These are phyloP conservation scores for Suncus etruscus DNA, from an alignment of 2,113 vertebrate genomes.

Conservation along the genomic window DNA sequence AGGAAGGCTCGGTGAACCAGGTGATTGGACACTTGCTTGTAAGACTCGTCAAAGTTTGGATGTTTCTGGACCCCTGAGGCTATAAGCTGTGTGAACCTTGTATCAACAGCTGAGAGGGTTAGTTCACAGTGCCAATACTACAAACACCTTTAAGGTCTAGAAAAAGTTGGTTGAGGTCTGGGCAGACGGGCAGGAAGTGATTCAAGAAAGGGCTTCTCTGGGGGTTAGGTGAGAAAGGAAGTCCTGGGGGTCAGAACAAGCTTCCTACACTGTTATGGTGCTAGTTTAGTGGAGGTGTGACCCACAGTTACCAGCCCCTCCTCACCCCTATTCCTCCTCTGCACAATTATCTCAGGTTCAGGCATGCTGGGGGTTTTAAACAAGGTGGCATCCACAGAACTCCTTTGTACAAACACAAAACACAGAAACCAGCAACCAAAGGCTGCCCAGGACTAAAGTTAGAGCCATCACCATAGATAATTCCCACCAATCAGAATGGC, in stretches of 20 bases:
- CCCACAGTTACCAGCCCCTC: fast-evolving
- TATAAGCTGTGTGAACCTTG: neutral
- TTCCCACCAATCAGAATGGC: neutral
- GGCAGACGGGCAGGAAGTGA: neutral
- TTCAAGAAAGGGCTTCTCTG: fast-evolving
- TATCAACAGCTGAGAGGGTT: neutral
- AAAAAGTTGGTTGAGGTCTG: no score
- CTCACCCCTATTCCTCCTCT: neutral
- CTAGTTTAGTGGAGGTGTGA: neutral
- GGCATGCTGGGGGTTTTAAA: neutral
- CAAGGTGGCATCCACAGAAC: neutral
- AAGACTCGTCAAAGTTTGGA: neutral
- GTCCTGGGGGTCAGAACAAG: neutral
- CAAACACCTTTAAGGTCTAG: neutral
- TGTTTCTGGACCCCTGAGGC: neutral
- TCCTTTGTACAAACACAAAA: neutral
- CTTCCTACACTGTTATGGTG: neutral
- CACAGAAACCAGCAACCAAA: neutral
- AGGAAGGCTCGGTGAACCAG: neutral
- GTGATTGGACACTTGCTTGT: neutral
- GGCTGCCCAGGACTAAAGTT: neutral
- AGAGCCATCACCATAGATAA: neutral
- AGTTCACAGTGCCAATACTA: neutral
- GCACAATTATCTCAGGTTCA: neutral
- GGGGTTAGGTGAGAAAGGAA: neutral